Base-by-base conservation (phyloP, 2,797 vertebrate species). In the Euphonia xanthogaster region DNA sequence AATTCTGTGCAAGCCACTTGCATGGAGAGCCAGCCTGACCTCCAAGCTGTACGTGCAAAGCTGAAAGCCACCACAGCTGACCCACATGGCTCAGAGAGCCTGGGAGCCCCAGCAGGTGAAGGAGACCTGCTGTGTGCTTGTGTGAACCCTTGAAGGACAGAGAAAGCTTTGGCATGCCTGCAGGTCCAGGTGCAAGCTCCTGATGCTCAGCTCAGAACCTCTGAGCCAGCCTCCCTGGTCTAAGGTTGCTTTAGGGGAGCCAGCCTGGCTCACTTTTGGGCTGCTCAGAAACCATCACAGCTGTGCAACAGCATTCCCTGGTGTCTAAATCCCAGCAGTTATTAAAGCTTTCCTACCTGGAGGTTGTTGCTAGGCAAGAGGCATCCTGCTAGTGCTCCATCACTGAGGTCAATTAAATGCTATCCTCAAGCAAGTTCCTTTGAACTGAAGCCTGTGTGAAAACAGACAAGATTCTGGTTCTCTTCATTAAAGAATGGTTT, bases 351-450 rank as follows among this genome's bases (percentile, higher is more conserved):
- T 86, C 62, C 61, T 88, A 80, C 71, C 71, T 92, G 81, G 48
- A 0, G 0, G 73, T 62, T 33, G 95, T 95, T 95, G 90, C 93
- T 95, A 95, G 94, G 96, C 77, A 80, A 83, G 85, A 94, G 70
- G 39, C 54, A 67, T 61, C 82, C 82, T 90, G 78, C 57, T 86
- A 63, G 39, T 60, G 48, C 79, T 90, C 90, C 73, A 58, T 75
- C 90, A 39, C 54, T 11, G 61, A 80, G 94, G 93, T 96, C 93
- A 90, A 80, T 94, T 93, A 93, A 94, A 88, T 90, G 85, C 91
- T 93, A 23, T 90, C 91, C 90, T 84, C 82, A 40, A 91, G 91
- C 87, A 95, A 94, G 70, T 53, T 37, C 58, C 92, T 86, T 94
- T 86, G 87, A 94, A 88, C 78, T 74, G 61, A 67, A 90, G 54